These are phyloP conservation scores for Trichonephila clavata DNA, from an alignment of 1,140 invertebrate species.

Conservation along the genomic window DNA sequence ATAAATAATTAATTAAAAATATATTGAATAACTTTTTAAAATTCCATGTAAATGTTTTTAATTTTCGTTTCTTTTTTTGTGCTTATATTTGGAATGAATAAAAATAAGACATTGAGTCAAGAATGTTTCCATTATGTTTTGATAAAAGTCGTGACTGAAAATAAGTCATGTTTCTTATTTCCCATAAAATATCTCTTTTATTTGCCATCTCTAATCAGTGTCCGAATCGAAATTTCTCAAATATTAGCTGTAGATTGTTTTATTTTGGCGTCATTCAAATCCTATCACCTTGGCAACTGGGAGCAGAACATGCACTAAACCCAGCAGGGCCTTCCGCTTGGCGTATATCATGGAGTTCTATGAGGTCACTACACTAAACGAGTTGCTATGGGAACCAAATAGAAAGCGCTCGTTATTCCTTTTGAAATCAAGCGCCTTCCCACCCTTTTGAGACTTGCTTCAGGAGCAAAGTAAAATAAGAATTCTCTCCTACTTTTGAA, in stretches of 20 bases:
- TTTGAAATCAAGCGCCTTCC: slow-evolving; percentile 15
- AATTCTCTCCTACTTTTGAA: background rate
- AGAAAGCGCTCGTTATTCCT: slow-evolving; percentile 17
- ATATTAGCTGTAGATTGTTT: slow-evolving; percentile 9
- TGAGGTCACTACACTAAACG: slow-evolving; percentile 70
- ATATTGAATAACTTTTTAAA: no score
- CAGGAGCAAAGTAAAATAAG: background rate
- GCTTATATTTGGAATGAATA: no score
- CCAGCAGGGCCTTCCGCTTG: slow-evolving; percentile 34
- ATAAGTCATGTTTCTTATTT: no score
- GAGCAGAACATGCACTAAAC: slow-evolving; percentile 59
- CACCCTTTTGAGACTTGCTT: background rate
- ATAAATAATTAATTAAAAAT: no score
- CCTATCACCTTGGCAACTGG: slow-evolving; percentile 44
- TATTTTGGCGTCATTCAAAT: slow-evolving; percentile 62
- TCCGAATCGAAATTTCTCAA: background rate
- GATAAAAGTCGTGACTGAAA: no score
- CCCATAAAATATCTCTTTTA: no score
- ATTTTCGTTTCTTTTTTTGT: no score
- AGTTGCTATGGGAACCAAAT: slow-evolving; percentile 59
- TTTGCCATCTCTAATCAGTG: no score
- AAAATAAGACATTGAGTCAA: no score
- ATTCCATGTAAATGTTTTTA: no score
- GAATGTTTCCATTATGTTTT: no score
- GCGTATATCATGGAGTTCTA: slow-evolving; percentile 51